Evolutionary conservation across 2,888 invertebrate species (phyloP), one percentile per base, ranked within the genome.

Genomic region (Slavum lentiscoides): DNA sequence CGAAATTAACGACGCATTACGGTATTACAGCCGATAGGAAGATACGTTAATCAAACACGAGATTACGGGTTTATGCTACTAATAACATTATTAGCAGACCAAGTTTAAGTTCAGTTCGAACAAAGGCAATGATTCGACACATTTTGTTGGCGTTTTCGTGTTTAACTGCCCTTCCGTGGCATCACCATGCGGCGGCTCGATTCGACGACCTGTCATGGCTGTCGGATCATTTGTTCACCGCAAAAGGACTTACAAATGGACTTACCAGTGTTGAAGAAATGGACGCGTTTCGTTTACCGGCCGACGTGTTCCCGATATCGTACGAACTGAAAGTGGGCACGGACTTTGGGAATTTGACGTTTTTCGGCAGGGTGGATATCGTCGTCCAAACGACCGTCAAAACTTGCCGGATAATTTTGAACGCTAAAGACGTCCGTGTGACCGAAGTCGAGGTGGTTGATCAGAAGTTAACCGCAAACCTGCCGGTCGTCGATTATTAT

Each of bases 281-380:
- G 70, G 55, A 30, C 70, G 77, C 19, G 69, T 55, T 62, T 53
- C 69, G 89, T 0, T 86, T 92, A 13, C 90, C 91, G 0, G 1
- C 30, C 30, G 86, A 85, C 1, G 87, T 87, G 53, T 87, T 90
- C 0, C 91, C 91, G 0, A 86, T 85, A 0, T 87, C 87, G 83
- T 91, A 91, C 84, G 87, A 87, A 23, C 87, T 91, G 19, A 85
- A 85, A 15, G 85, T 91, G 0, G 87, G 85, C 70, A 86, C 91
- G 0, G 84, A 89, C 74, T 87, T 91, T 0, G 85, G 87, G 7
- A 85, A 85, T 0, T 91, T 89, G 85, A 88, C 88, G 83, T 90
- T 88, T 85, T 87, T 86, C 73, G 91, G 90, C 8, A 87, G 88
- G 74, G 91, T 90, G 15, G 87, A 88, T 84, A 90, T 91, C 72